phyloP scores from a whole-genome alignment of 2,888 invertebrate species.

The Thelaira solivaga region DNA sequence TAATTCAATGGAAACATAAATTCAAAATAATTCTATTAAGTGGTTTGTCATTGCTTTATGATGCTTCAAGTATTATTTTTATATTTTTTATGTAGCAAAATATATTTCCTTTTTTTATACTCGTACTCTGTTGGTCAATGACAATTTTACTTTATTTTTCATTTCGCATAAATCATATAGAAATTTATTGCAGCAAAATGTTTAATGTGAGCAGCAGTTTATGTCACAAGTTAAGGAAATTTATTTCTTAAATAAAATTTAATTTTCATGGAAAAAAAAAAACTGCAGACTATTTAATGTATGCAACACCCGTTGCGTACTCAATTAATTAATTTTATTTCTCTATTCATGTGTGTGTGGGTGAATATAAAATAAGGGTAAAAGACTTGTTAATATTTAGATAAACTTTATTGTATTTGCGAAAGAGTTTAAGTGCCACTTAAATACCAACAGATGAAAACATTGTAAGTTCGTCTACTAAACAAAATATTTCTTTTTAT shows the following conservation, averaged over 20 bases:
- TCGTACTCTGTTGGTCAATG: not conserved
- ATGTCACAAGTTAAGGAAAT: constrained; percentile 4
- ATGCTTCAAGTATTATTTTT: not conserved
- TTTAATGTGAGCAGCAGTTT: constrained; percentile 21
- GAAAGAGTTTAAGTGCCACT: too few species aligned
- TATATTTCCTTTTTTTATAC: not conserved
- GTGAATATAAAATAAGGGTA: too few species aligned
- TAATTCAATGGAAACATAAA: not conserved
- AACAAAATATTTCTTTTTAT: too few species aligned
- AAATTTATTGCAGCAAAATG: constrained; percentile 49
- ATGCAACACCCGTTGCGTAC: not conserved
- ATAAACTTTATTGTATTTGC: too few species aligned
- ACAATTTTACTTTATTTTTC: not conserved
- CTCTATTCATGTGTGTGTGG: too few species aligned
- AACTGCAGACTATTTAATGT: not conserved
- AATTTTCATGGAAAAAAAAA: constrained; percentile 12
- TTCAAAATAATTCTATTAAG: not conserved
- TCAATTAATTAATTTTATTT: too few species aligned
- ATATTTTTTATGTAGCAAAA: not conserved
- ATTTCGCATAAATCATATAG: constrained; percentile 4
- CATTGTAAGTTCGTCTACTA: too few species aligned
- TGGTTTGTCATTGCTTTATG: not conserved
- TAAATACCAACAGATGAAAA: too few species aligned
- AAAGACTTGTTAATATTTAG: too few species aligned
- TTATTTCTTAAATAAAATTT: too few species aligned